Evolutionary conservation across 2,888 invertebrate species (phyloP).

Genomic region (Rhaphigaster nebulosa): DNA sequence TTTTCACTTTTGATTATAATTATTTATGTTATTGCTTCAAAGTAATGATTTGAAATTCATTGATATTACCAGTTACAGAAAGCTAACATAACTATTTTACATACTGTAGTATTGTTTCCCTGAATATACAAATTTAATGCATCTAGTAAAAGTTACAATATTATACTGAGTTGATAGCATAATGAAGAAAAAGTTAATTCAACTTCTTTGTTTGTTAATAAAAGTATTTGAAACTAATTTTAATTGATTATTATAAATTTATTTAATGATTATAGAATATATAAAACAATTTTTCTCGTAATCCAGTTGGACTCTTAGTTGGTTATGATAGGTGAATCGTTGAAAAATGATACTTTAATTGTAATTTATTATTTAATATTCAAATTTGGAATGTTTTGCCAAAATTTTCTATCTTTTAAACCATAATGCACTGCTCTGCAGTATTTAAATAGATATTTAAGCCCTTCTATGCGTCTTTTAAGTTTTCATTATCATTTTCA

Average conservation of each 20-base stretch:
- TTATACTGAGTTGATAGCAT: not conserved
- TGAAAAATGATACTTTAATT: not conserved
- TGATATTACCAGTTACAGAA: not conserved
- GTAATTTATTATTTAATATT: not conserved
- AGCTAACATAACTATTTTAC: not conserved
- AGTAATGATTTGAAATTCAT: not conserved
- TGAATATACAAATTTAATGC: not conserved
- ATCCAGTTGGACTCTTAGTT: not conserved
- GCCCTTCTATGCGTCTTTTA: no score
- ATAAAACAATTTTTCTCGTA: not conserved
- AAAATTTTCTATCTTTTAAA: not conserved
- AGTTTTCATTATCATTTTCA: no score
- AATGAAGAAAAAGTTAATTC: not conserved
- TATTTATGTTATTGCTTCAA: not conserved
- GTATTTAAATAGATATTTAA: not conserved
- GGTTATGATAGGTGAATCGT: not conserved
- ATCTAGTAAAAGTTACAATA: not conserved
- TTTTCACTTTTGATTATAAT: not conserved
- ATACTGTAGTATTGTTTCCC: not conserved
- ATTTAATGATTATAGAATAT: not conserved
- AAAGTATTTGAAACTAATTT: not conserved
- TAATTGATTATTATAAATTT: not conserved
- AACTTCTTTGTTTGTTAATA: not conserved
- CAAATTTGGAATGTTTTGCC: not conserved
- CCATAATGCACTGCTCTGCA: not conserved